These are phyloP conservation scores for Idaea dimidiata DNA, from an alignment of 2,888 invertebrate species.

Conservation along the genomic window DNA sequence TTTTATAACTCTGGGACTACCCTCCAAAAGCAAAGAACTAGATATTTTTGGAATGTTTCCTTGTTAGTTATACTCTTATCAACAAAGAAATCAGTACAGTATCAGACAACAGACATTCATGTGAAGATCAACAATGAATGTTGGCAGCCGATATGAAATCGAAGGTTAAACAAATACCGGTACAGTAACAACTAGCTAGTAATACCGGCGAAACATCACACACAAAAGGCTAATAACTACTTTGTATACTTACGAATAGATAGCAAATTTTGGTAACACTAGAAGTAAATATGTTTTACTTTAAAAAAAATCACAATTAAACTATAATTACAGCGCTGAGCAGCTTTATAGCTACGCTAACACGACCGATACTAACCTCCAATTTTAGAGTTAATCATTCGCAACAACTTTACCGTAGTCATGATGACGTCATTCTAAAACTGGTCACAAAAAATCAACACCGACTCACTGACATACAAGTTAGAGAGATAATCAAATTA, in stretches of 20 bases:
- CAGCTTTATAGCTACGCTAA: neutral
- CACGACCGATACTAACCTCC: constrained; percentile 47
- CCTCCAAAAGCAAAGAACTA: neutral
- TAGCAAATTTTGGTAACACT: neutral
- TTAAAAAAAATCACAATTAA: neutral
- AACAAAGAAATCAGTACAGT: neutral
- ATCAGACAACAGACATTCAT: neutral
- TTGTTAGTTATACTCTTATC: neutral
- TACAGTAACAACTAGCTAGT: neutral
- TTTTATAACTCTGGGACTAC: neutral
- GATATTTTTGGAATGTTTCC: neutral
- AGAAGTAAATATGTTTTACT: neutral
- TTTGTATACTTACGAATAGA: neutral
- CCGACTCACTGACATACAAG: neutral
- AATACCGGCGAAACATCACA: neutral
- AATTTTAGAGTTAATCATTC: constrained; percentile 45
- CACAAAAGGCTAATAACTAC: neutral
- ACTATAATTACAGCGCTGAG: neutral
- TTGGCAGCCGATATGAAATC: neutral
- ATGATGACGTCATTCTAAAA: constrained; percentile 33
- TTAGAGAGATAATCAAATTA: neutral
- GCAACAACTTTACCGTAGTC: constrained; percentile 40
- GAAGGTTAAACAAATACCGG: neutral
- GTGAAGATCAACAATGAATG: neutral
- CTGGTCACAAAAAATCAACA: constrained; percentile 6